Base-by-base conservation (phyloP, 1,140 invertebrate species). In the Drosophila neocordata region DNA sequence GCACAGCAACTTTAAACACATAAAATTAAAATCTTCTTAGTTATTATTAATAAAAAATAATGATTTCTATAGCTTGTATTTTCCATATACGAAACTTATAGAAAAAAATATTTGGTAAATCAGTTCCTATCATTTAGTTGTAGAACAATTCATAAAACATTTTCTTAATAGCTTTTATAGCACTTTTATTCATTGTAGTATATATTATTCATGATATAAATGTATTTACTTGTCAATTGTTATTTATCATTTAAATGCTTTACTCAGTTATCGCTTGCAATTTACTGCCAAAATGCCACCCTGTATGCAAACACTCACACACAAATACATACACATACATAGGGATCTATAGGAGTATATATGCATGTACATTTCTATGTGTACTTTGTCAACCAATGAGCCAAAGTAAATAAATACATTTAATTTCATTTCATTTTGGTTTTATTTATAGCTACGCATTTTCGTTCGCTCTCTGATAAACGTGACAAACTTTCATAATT, bases 401-500 rank as follows among this genome's bases (percentile, higher is more conserved):
- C 41, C 52, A 13, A 59, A 68, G 64, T 53, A 75, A 68, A 63
- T 52, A 62, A n/a, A 35, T 22, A 48, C 41, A 48, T 48, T 48
- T 48, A 48, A 48, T 48, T 48, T 48, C 41, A 48, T 48, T 48
- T 48, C 41, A 56, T 64, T 69, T 69, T 24, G 34, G 41, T 18
- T 62, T 52, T 63, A 61, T 59, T 74, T 58, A 67, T 37, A 55
- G 58, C 57, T 73, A 65, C 73, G 73, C 51, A 58, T 73, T 66
- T 74, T 67, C 53, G 60, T 51, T 74, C 53, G 67, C 53, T 62
- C 35, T 41, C 13, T 55, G 65, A 80, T 85, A 81, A 85, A 87
- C 82, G 82, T 85, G 82, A 82, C 78, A 82, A 76, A 85, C 78
- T 85, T 85, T 77, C 77, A 85, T 85, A 85, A 87, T 81, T 81